phyloP scores from a whole-genome alignment of 2,888 invertebrate species.

The Encarsia formosa region DNA sequence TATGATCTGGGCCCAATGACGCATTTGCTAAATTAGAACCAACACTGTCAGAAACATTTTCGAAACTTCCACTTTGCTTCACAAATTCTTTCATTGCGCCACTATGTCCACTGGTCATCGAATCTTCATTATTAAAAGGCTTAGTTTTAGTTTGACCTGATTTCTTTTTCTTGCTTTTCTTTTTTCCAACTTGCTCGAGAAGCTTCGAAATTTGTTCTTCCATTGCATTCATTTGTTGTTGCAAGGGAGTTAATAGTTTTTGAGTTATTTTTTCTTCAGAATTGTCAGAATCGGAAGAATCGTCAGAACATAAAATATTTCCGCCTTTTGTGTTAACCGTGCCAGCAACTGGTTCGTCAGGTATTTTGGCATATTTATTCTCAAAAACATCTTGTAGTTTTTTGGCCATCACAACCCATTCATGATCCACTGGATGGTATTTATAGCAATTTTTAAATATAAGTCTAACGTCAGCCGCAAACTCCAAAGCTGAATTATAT shows the following conservation, averaged over 20 bases:
- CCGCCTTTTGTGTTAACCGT: conserved; percentile 59
- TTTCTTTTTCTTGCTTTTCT: conserved; percentile 71
- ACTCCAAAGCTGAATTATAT: conserved; percentile 89
- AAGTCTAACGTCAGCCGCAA: conserved; percentile 92
- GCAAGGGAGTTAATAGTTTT: conserved; percentile 78
- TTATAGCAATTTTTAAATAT: conserved; percentile 99
- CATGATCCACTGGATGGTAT: conserved; percentile 98
- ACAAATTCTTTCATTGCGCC: conserved; percentile 50
- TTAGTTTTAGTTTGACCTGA: conserved; percentile 62
- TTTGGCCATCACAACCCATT: conserved; percentile 96
- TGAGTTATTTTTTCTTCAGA: conserved; percentile 85
- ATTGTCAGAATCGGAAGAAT: conserved; percentile 74
- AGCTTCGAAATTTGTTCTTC: conserved; percentile 89
- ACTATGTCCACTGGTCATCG: conserved; percentile 45
- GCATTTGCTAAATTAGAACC: conserved; percentile 60
- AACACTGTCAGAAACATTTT: conserved; percentile 60
- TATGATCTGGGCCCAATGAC: conserved; percentile 52
- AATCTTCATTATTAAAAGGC: conserved; percentile 40
- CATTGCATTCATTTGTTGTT: conserved; percentile 76
- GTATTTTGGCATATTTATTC: conserved; percentile 92
- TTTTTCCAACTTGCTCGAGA: conserved; percentile 77
- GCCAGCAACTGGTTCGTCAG: conserved; percentile 75
- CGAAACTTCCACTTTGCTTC: conserved; percentile 46
- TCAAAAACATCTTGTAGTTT: conserved; percentile 97
- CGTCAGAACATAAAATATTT: conserved; percentile 68